Evolutionary conservation across 2,888 invertebrate genomes (phyloP), one percentile per base, ranked within the genome.

Genomic region (Panzeria rudis): DNA sequence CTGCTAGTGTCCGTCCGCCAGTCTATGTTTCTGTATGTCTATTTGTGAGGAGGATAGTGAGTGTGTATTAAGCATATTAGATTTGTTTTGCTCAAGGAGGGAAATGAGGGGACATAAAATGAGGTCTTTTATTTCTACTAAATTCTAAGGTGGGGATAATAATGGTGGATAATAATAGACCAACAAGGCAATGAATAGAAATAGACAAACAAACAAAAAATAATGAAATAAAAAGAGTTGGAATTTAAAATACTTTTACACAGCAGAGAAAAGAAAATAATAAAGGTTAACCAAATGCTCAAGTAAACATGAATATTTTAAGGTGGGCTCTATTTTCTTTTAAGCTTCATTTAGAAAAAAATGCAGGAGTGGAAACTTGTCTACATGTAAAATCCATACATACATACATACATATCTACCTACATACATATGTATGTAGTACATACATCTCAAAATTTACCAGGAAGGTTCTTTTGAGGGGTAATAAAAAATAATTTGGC

Each of bases 121-220:
- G 71, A 71, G 69, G 54, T 62, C 71, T 62, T 59, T 61, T 61
- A 61, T 84, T 66, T 59, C 64, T 66, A 66, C 41, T 76, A 66
- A 68, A 82, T 85, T 85, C 78, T 85, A 85, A 82, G 85, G 85
- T 84, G 84, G 81, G 81, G 84, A 84, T 84, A 78, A 80, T 83
- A 83, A 83, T 77, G 47, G 64, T 71, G 76, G 82, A 64, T 83
- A 83, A 79, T 83, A 79, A 69, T 83, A 83, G 68, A 75, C 79
- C 75, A 84, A 79, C 79, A 71, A 80, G 79, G 78, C 73, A 78
- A 64, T 61, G 47, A 29, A 72, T 71, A 76, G 66, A 50, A 75
- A 38, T 69, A 69, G 25, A 61, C 35, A 59, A n/a, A 83, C 68
- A 66, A 1, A 38, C 13, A n/a, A 64, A 29, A 47, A n/a, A 62